These are phyloP conservation scores for Strigamia transsilvanica DNA, from an alignment of 2,888 invertebrate genomes.

Conservation along the genomic window DNA sequence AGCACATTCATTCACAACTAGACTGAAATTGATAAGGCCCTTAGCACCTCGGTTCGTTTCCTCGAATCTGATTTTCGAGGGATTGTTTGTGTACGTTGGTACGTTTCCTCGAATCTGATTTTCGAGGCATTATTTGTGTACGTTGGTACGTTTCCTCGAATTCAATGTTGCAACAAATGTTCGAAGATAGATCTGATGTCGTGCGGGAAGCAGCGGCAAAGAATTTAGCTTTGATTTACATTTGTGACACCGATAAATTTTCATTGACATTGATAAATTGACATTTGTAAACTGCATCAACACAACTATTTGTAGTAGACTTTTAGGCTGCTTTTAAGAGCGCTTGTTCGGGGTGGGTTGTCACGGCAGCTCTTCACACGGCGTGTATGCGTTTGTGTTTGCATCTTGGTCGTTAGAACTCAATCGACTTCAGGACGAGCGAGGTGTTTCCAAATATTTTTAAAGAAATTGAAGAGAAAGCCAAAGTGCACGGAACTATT, in stretches of 20 bases:
- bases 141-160: too few species aligned
- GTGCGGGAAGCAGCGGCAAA: constrained; percentile 72
- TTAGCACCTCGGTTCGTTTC: too few species aligned
- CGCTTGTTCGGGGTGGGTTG: constrained; percentile 69
- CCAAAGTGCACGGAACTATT: constrained; percentile 55
- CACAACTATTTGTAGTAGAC: constrained; percentile 58
- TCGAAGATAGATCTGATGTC: constrained; percentile 73
- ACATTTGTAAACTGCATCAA: background rate
- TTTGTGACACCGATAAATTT: constrained; percentile 74
- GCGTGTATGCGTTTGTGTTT: constrained; percentile 72
- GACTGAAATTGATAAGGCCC: too few species aligned
- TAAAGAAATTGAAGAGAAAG: constrained; percentile 55
- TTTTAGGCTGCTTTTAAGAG: constrained; percentile 69
- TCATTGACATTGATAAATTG: constrained; percentile 62
- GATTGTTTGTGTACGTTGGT: too few species aligned
- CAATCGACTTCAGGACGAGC: constrained; percentile 66
- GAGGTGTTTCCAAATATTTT: constrained; percentile 62
- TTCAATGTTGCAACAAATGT: constrained; percentile 77
- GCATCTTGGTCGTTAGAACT: constrained; percentile 71
- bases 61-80: too few species aligned
- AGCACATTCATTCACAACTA: too few species aligned
- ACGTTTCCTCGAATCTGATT: too few species aligned
- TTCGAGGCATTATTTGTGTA: too few species aligned
- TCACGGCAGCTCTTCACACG: constrained; percentile 68
- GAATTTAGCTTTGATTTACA: constrained; percentile 72